Evolutionary conservation across 2,797 vertebrate species (phyloP), one percentile per base, ranked within the genome.

Genomic region (Gymnocypris eckloni): DNA sequence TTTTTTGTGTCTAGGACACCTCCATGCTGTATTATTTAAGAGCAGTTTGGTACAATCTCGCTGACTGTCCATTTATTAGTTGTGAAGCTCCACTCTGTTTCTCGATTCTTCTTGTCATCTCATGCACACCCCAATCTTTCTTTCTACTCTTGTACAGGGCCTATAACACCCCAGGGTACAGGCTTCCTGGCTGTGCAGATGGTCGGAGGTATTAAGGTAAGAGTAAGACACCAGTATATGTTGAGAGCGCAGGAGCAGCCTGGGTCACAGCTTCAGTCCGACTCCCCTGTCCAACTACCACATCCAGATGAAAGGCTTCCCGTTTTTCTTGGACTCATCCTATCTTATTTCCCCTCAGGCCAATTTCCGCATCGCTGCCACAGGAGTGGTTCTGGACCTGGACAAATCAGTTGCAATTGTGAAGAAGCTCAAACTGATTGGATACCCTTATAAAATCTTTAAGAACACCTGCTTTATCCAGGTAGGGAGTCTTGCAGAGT

Each of bases 401-500:
- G 98, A 99, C 92, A 99, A 99, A 92, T 99, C 98, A 7, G 95
- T 99, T 93, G 97, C 96, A 28, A 90, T 99, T 79, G 97, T 99
- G 82, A 99, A 99, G 95, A 99, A 99, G 91, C 95, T 99, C 87
- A 99, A 99, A 90, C 92, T 99, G 86, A 97, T 98, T 0, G 98
- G 98, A 77, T 97, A 97, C 91, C 98, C 98, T 0, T 97, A 96
- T 93, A 99, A 99, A 95, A 99, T 99, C 93, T 99, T 96, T 90
- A 99, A 98, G 94, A 99, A 99, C 92, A 99, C 98, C 1, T 94
- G 94, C 85, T 99, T 99, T 87, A 90, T 99, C 89, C 97, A 97
- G 96, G 96, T 95, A 93, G 90, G 94, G 89, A 92, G 56, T 15
- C 61, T 22, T 70, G 69, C 59, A 41, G 45, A 54, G 66, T 83